These are phyloP conservation scores for Chlorocebus sabaeus DNA, from an alignment of 2,113 vertebrate genomes.

Conservation along the genomic window DNA sequence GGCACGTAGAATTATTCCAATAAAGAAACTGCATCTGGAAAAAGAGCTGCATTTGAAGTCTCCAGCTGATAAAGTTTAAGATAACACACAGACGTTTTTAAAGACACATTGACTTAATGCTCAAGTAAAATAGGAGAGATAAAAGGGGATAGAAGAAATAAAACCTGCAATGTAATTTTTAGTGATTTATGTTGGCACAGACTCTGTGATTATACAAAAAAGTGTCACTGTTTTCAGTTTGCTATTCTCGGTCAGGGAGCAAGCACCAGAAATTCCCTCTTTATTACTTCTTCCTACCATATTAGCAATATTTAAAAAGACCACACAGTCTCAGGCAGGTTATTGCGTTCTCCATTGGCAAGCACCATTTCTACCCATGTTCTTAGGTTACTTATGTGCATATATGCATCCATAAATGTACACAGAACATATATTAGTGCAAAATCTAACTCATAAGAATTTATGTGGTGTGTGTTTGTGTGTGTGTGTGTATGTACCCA, in stretches of 20 bases:
- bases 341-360: background rate
- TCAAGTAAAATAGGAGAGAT: background rate
- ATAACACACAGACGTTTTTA: background rate
- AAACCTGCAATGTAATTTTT: background rate
- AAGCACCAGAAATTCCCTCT: background rate
- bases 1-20: background rate
- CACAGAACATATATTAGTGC: background rate
- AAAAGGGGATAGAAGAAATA: background rate
- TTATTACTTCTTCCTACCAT: background rate
- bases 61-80: background rate
- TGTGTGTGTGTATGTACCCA: background rate
- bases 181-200: background rate
- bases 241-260: background rate
- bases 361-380: background rate
- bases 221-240: background rate
- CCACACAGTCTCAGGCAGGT: rapidly evolving
- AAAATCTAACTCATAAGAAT: background rate
- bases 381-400: background rate
- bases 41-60: background rate
- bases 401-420: background rate
- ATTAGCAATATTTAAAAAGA: background rate
- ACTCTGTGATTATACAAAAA: background rate
- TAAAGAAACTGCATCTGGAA: background rate
- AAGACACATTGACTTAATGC: background rate
- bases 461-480: background rate